A percentile compares a stretch with the other conserved stretches of the same genome.
These are phyloP conservation scores for Corythoichthys haematopterus DNA, from an alignment of 2,113 vertebrate genomes.

Conservation along the genomic window DNA sequence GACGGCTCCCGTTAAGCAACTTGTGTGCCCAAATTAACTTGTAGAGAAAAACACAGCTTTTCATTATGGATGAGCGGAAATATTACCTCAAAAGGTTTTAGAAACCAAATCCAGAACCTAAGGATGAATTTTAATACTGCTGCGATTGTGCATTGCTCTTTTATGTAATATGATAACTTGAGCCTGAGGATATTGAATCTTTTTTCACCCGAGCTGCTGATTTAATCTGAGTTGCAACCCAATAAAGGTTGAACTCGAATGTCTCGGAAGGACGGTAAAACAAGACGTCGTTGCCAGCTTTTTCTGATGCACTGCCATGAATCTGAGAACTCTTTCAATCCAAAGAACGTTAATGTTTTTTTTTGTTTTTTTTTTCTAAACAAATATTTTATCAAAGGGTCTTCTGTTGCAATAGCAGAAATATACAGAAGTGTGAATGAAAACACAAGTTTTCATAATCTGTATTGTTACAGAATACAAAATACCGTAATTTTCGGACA, in stretches of 20 bases:
- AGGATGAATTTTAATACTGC: conserved; percentile 3
- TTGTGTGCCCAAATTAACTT: conserved; percentile 22
- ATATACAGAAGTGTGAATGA: too few relatives aligned
- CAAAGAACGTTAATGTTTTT: too few relatives aligned
- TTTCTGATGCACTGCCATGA: neutral
- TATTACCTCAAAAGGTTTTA: conserved; percentile 33
- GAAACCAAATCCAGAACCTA: conserved; percentile 38
- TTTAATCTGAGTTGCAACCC: conserved; percentile 20
- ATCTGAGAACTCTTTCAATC: too few relatives aligned
- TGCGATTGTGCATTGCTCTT: conserved; percentile 23
- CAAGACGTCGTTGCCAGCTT: neutral
- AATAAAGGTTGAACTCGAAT: conserved; percentile 14
- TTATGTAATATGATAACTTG: conserved; percentile 40
- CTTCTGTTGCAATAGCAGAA: too few relatives aligned
- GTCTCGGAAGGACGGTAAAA: neutral
- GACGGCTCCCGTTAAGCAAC: conserved; percentile 3
- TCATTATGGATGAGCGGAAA: conserved; percentile 46
- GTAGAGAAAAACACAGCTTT: conserved; percentile 19
- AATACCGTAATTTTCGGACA: too few relatives aligned
- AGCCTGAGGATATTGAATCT: conserved; percentile 12
- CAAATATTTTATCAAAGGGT: too few relatives aligned
- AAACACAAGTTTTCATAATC: too few relatives aligned
- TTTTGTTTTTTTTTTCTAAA: too few relatives aligned
- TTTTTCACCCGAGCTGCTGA: conserved; percentile 8
- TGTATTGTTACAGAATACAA: too few relatives aligned